Base-by-base conservation (phyloP, 2,113 vertebrate species). In the Alethe castanea region DNA sequence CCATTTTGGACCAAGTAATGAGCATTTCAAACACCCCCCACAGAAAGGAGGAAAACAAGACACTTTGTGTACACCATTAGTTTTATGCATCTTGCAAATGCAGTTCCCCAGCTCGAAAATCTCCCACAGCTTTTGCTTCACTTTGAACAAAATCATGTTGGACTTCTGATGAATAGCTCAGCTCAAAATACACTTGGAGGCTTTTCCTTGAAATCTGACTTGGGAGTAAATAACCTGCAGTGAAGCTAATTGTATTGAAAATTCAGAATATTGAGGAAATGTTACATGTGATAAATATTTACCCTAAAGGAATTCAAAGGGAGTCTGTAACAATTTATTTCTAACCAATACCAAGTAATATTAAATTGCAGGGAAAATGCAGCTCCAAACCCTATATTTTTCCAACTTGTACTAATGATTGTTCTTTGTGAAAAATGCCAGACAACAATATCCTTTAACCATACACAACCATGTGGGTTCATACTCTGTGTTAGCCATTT, bases 171-270 rank as follows among this genome's bases (percentile, higher is more conserved):
- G 92, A 96, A 97, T 95, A 94, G 91, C 91, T 92, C 47, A 19
- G 89, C 85, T 95, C 89, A 90, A 96, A 96, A 96, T 96, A 69
- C 76, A 95, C 94, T 96, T 76, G 92, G 82, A 89, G 91, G 89
- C 94, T 96, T 96, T 96, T 91, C 80, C 84, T 95, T 95, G 88
- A 92, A 94, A 96, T 96, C 95, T 95, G 96, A 96, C 91, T 97
- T 87, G 92, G 91, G 86, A 96, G 95, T 96, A 96, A 97, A 97
- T 91, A 96, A 97, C 95, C 95, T 95, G 96, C 89, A 92, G 94
- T 86, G 97, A 95, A 92, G 94, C 94, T 97, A 97, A 97, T 96
- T 96, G 95, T 96, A 96, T 83, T 95, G 95, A 97, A 97, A 97
- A 96, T 91, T 67, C 92, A 88, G 84, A 95, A 88, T 94, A 96